Conservation (phyloP, 2,797 vertebrate genomes). For the Manis crassicaudata region DNA sequence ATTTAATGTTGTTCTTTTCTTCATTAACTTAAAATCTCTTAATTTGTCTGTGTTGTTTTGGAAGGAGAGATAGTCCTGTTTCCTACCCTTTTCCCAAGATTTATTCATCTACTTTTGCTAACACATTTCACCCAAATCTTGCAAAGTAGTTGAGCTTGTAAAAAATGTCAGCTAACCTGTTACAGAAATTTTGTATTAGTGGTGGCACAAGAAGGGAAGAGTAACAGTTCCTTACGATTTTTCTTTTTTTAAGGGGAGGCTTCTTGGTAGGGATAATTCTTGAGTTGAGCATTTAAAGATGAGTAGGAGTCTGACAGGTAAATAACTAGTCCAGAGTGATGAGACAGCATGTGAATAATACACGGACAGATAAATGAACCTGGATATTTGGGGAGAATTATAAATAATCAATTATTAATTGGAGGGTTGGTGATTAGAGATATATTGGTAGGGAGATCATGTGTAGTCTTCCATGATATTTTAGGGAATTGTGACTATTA, state of each 20-base stretch:
- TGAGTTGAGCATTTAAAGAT: not conserved
- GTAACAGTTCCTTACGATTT: not conserved
- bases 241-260: not conserved
- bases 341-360: not conserved
- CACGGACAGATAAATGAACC: not conserved
- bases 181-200: not conserved
- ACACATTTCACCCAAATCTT: not conserved
- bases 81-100: not conserved
- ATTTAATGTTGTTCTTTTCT: conserved; percentile 36
- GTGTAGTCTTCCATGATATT: not conserved
- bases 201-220: not conserved
- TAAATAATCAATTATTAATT: not conserved
- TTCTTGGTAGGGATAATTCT: not conserved
- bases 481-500: not conserved
- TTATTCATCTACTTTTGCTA: conserved; percentile 21
- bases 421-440: not conserved
- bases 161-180: conserved; percentile 11
- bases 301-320: not conserved
- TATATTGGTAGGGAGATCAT: not conserved
- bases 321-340: not conserved
- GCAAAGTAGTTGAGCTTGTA: conserved; percentile 28
- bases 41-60: not conserved
- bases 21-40: not conserved
- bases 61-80: not conserved
- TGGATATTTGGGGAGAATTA: not conserved